These are phyloP conservation scores for Melanogrammus aeglefinus DNA, from an alignment of 2,797 vertebrate genomes.

Conservation along the genomic window DNA sequence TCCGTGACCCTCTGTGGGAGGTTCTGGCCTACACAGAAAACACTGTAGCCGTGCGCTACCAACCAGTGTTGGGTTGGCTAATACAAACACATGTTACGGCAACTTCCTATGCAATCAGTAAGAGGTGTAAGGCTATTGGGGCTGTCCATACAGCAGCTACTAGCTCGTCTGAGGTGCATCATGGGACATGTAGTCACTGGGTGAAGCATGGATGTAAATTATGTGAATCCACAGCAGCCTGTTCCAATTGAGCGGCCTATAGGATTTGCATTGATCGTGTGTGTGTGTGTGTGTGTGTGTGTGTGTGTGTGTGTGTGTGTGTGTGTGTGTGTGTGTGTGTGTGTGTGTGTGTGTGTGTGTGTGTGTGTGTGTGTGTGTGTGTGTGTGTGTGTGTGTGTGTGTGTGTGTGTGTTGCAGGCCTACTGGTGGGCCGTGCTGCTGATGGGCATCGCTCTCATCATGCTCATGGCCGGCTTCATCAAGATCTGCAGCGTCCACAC, in stretches of 20 bases:
- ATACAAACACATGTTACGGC: neutral
- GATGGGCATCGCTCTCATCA: slow-evolving; percentile 94
- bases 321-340: neutral
- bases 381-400: neutral
- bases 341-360: neutral
- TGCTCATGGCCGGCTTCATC: slow-evolving; percentile 98
- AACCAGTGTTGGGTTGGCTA: neutral
- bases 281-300: neutral
- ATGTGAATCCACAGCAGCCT: neutral
- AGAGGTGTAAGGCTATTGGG: neutral
- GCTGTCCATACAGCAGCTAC: neutral
- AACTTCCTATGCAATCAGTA: neutral
- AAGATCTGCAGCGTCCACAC: slow-evolving; percentile 98
- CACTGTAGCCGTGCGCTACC: too few relatives aligned
- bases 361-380: neutral
- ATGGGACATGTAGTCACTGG: neutral
- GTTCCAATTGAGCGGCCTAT: neutral
- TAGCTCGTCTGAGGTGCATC: neutral
- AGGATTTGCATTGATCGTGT: neutral
- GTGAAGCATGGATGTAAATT: too few relatives aligned
- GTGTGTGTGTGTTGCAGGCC: slow-evolving; percentile 64
- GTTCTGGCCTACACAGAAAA: too few relatives aligned
- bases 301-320: neutral
- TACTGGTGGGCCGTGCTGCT: slow-evolving; percentile 97
- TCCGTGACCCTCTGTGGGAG: neutral